Base-by-base conservation (phyloP, 2,888 invertebrate species). In the Adelphocoris suturalis region DNA sequence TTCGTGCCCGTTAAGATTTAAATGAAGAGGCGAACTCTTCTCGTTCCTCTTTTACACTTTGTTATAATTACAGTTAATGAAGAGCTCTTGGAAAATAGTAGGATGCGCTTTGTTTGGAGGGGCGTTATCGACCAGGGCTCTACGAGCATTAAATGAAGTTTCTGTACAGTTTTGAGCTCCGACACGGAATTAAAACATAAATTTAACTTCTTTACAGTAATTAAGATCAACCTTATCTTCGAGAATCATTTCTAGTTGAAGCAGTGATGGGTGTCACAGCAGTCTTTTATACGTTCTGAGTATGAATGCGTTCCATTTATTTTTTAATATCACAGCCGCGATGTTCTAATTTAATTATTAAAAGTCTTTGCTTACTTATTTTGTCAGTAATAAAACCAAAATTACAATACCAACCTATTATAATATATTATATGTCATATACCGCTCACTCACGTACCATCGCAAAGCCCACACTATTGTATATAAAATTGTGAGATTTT, bases 31-130 rank as follows among this genome's bases (percentile, higher is more conserved):
- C 61, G 16, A 37, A 85, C 85, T 85, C 57, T 85, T 61, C 57
- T 19, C 85, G 57, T 37, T 46, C 37, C 55, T 46, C 28, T 57
- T 85, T 85, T 57, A 57, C 88, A 88, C 88, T 88, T 78, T 88
- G 88, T 88, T 88, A 88, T 78, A 88, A 88, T 88, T 88, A 88
- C 47, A 57, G 88, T 88, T 88, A 88, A 88, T 88, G 88, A 88
- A 88, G 88, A 37, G 88, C 88, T 78, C 88, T 88, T 78, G 76
- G 88, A 48, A 88, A 88, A 78, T 61, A 27, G 61, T 85, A 85
- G 85, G 23, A 85, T 57, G 57, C 85, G 57, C 85, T 85, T 57
- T 61, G 37, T 57, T 52, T 68, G 46, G 85, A 61, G 37, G 82
- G 27, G 52, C 82, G 52, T 23, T 82, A 82, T 82, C 82, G 82